Percentiles rank a stretch among this genome's conserved stretches.
phyloP scores from a whole-genome alignment of 1,140 invertebrate genomes.

The Eupristina koningsbergeri region DNA sequence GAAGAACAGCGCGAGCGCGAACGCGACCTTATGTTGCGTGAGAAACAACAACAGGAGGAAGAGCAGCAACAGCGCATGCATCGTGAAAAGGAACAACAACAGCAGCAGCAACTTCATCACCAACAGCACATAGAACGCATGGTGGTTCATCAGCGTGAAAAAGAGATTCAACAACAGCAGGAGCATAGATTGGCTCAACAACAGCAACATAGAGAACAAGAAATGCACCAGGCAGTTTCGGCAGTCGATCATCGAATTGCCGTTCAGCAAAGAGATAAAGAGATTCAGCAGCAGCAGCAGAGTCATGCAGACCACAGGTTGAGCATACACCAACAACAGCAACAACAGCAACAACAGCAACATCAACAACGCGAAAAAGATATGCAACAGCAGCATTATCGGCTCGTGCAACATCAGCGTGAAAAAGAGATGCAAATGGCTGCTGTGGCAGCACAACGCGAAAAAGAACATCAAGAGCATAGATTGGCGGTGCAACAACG shows the following conservation, averaged over 20 bases:
- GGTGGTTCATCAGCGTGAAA: constrained; percentile 67
- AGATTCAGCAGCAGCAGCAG: constrained; percentile 61
- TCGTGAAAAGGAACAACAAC: constrained; percentile 67
- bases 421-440: constrained; percentile 62
- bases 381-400: constrained; percentile 59
- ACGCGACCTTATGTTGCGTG: constrained; percentile 62
- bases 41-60: constrained; percentile 64
- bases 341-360: constrained; percentile 59
- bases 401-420: constrained; percentile 61
- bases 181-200: constrained; percentile 65
- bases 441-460: constrained; percentile 48
- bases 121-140: constrained; percentile 66
- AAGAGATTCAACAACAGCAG: constrained; percentile 70
- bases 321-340: constrained; percentile 58
- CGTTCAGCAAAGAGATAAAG: constrained; percentile 65
- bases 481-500: constrained; percentile 57
- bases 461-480: constrained; percentile 62
- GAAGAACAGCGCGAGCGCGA: constrained; percentile 66
- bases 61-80: constrained; percentile 67
- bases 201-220: constrained; percentile 67
- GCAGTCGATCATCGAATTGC: constrained; percentile 63
- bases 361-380: constrained; percentile 63
- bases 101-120: constrained; percentile 62
- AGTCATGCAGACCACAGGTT: constrained; percentile 54
- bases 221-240: constrained; percentile 65